Evolutionary conservation across 2,113 vertebrate species (phyloP).

Genomic region (Cinclus mexicanus): DNA sequence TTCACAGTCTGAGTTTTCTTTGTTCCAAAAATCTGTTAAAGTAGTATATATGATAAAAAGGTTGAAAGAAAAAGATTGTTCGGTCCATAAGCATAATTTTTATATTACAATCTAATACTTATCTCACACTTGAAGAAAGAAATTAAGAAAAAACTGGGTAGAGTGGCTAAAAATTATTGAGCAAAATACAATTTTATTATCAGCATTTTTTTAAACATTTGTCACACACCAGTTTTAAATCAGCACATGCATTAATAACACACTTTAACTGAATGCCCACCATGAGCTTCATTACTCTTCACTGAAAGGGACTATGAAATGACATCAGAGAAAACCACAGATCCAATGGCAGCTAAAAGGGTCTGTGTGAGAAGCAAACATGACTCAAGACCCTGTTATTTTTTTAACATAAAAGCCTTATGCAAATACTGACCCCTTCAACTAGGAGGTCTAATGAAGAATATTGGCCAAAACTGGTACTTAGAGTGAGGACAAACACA

Average conservation of each 20-base stretch:
- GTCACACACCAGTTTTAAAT: background rate
- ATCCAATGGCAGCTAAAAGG: background rate
- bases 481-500: background rate
- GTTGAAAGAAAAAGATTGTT: background rate
- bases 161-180: background rate
- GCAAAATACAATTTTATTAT: background rate
- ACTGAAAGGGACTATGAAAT: background rate
- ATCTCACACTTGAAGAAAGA: background rate
- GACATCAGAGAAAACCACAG: background rate
- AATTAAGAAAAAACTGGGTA: background rate
- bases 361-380: background rate
- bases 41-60: background rate
- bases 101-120: background rate
- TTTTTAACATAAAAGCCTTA: background rate
- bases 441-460: background rate
- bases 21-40: constrained; percentile 80
- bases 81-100: background rate
- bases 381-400: background rate
- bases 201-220: background rate
- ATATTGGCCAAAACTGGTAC: background rate
- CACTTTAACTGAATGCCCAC: background rate
- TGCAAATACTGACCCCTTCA: background rate
- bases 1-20: constrained; percentile 73
- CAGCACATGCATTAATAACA: background rate
- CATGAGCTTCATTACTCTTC: background rate